These are phyloP conservation scores for Scomber japonicus DNA, from an alignment of 2,113 vertebrate species.

Conservation along the genomic window DNA sequence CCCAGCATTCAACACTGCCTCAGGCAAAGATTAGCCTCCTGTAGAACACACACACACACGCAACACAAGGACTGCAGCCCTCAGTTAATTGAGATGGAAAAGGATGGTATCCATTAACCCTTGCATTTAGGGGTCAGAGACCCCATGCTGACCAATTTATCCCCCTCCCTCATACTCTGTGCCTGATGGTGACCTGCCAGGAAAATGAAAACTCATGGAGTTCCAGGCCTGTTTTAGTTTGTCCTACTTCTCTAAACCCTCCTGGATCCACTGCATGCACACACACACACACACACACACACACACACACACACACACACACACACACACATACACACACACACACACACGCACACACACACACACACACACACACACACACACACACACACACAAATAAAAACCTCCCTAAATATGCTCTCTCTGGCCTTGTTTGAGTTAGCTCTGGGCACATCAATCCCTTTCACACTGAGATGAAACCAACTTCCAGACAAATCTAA, in stretches of 20 bases:
- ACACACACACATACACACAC: too few species aligned
- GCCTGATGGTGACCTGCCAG: constrained; percentile 63
- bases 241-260: constrained; percentile 61
- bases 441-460: constrained; percentile 55
- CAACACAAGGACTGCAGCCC: constrained; percentile 19
- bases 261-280: constrained; percentile 40
- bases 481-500: constrained; percentile 38
- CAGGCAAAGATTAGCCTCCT: constrained; percentile 58
- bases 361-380: too few species aligned
- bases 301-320: too few species aligned
- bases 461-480: constrained; percentile 58
- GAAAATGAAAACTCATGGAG: constrained; percentile 59
- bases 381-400: constrained; percentile 11
- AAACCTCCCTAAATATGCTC: constrained; percentile 49
- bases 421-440: constrained; percentile 59
- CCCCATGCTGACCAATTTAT: constrained; percentile 61
- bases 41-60: constrained; percentile 41
- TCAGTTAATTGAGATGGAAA: constrained; percentile 58
- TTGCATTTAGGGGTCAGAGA: constrained; percentile 57
- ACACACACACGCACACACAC: too few species aligned
- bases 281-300: background rate
- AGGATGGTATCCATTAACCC: constrained; percentile 75
- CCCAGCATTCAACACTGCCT: constrained; percentile 51
- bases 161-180: constrained; percentile 47
- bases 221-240: constrained; percentile 48